Conservation (phyloP, 2,113 vertebrate genomes). For the Oophaga pumilio region DNA sequence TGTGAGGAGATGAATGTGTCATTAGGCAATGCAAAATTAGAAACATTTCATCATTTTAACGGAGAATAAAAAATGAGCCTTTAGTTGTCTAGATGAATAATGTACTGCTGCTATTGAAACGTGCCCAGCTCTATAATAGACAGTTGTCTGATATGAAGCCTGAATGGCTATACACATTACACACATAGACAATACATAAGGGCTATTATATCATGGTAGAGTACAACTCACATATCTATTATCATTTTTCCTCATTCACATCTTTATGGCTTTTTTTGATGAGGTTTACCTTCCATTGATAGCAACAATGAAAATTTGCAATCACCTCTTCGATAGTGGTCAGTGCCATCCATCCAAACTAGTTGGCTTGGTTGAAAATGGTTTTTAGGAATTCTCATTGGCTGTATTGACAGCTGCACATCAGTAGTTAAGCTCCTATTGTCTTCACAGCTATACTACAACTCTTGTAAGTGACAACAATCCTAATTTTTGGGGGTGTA, state of each 20-base stretch:
- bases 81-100: slow-evolving; percentile 56
- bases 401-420: background rate
- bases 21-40: slow-evolving; percentile 38
- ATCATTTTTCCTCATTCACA: slow-evolving; percentile 34
- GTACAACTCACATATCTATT: slow-evolving; percentile 21
- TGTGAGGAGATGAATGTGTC: slow-evolving; percentile 56
- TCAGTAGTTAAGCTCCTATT: background rate
- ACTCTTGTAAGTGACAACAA: background rate
- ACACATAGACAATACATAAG: slow-evolving; percentile 40
- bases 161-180: background rate
- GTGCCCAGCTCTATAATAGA: slow-evolving; percentile 44
- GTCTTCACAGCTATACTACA: background rate
- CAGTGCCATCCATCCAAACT: background rate
- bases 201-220: slow-evolving; percentile 40
- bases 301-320: slow-evolving; percentile 38
- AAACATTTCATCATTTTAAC: slow-evolving; percentile 52
- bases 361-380: background rate
- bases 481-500: background rate
- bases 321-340: background rate
- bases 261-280: slow-evolving; percentile 12
- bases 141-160: slow-evolving; percentile 51
- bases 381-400: background rate
- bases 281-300: slow-evolving; percentile 40
- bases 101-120: slow-evolving; percentile 44
- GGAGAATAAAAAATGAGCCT: slow-evolving; percentile 41